These are phyloP conservation scores for Pheosia tremula DNA, from an alignment of 2,888 invertebrate species.

Conservation along the genomic window DNA sequence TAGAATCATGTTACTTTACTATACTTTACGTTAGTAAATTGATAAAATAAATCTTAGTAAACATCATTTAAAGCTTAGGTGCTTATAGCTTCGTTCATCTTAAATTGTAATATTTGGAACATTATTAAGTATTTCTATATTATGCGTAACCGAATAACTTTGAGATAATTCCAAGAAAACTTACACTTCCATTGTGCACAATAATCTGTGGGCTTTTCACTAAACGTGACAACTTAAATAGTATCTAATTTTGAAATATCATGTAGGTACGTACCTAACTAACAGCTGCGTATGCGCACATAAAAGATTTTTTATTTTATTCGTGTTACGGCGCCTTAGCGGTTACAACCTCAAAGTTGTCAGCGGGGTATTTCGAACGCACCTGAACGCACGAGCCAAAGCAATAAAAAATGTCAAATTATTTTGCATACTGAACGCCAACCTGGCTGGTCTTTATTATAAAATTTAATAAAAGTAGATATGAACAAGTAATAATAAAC, in stretches of 20 bases:
- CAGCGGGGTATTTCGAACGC: conserved; percentile 8
- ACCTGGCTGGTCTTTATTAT: no score
- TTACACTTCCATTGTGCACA: conserved; percentile 11
- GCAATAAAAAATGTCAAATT: conserved; percentile 14
- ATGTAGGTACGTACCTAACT: conserved; percentile 7
- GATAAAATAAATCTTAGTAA: no score
- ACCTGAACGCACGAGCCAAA: conserved; percentile 38
- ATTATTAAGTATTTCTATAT: no score
- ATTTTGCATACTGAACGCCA: no score
- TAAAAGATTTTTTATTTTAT: conserved; percentile 18
- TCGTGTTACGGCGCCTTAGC: conserved; percentile 24
- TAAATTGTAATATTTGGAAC: no score
- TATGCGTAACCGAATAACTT: no score
- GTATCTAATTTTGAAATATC: conserved; percentile 37
- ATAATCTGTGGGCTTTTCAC: conserved; percentile 34
- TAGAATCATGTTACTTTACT: no score
- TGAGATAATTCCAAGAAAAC: conserved; percentile 19
- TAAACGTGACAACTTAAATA: conserved; percentile 33
- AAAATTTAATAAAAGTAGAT: no score
- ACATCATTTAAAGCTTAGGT: no score
- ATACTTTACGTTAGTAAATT: no score
- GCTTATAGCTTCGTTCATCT: no score
- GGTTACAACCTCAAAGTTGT: conserved; percentile 18
- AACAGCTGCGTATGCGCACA: conserved; percentile 33
- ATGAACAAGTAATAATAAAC: no score